Evolutionary conservation across 1,140 invertebrate species (phyloP).

Genomic region (Zaprionus gabonicus): DNA sequence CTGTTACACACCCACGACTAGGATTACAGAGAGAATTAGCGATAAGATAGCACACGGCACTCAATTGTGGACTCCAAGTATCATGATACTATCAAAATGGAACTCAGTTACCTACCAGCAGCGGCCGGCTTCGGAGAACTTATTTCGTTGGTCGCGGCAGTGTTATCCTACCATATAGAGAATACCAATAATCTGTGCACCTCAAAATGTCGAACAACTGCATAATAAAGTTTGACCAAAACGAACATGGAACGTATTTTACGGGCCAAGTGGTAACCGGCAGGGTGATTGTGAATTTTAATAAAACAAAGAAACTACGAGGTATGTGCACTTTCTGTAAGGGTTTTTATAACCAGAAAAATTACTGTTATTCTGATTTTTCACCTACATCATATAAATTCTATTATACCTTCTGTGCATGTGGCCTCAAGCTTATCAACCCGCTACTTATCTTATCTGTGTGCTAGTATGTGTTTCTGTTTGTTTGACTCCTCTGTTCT

Average conservation of each 20-base stretch:
- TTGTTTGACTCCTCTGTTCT: slow-evolving; percentile 25
- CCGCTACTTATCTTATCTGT: slow-evolving; percentile 54
- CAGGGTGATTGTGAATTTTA: slow-evolving; percentile 84
- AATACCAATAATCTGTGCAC: background rate
- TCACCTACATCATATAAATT: slow-evolving; percentile 5
- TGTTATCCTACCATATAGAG: background rate
- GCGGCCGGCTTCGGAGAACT: slow-evolving; percentile 50
- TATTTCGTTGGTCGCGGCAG: background rate
- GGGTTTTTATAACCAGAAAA: background rate
- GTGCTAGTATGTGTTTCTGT: slow-evolving; percentile 18
- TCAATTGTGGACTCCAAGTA: slow-evolving; percentile 15
- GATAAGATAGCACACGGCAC: slow-evolving; percentile 42
- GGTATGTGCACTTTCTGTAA: slow-evolving; percentile 59
- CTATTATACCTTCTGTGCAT: background rate
- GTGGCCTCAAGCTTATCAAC: slow-evolving; percentile 37
- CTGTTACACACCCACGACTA: slow-evolving; percentile 12
- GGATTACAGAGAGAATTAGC: slow-evolving; percentile 31
- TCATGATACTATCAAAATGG: slow-evolving; percentile 22
- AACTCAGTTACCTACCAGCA: slow-evolving; percentile 54
- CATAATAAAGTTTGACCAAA: slow-evolving; percentile 85
- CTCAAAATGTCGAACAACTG: slow-evolving; percentile 77
- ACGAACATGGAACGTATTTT: slow-evolving; percentile 85
- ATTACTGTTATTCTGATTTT: background rate
- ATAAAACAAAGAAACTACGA: slow-evolving; percentile 85
- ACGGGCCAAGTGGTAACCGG: slow-evolving; percentile 86